Conservation (phyloP, 2,888 invertebrate genomes). For the Tinea semifulvella region DNA sequence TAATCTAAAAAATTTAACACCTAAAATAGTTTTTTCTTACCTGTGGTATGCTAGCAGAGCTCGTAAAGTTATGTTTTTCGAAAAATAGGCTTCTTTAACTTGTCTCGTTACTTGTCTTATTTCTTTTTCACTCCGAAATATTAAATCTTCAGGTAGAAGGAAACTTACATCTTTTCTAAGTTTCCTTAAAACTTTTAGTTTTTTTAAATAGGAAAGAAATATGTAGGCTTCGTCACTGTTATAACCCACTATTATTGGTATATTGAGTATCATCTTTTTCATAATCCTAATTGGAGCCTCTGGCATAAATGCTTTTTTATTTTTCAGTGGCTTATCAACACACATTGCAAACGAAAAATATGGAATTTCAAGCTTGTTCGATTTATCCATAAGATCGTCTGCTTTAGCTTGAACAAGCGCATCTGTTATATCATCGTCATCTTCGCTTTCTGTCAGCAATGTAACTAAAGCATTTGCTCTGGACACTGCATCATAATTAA, state of each 20-base stretch:
- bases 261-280: slow-evolving; percentile 26
- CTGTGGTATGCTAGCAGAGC: slow-evolving; percentile 41
- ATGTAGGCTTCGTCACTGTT: slow-evolving; percentile 50
- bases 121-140: slow-evolving; percentile 34
- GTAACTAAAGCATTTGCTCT: slow-evolving; percentile 29
- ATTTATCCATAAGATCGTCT: slow-evolving; percentile 30
- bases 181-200: slow-evolving; percentile 26
- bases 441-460: slow-evolving; percentile 22
- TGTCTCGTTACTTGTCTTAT: slow-evolving; percentile 29
- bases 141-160: slow-evolving; percentile 43
- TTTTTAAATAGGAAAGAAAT: slow-evolving; percentile 35
- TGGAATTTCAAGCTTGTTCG: slow-evolving; percentile 32
- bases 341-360: slow-evolving; percentile 52
- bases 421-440: slow-evolving; percentile 18
- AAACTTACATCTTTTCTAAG: slow-evolving; percentile 27
- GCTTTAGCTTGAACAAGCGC: slow-evolving; percentile 26
- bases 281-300: slow-evolving; percentile 37
- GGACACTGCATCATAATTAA: slow-evolving; percentile 43
- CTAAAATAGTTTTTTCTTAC: too few species aligned
- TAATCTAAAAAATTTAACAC: too few species aligned
- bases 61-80: slow-evolving; percentile 30
- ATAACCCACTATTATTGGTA: slow-evolving; percentile 49
- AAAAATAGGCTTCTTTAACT: slow-evolving; percentile 42
- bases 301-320: slow-evolving; percentile 38
- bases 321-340: slow-evolving; percentile 28